Evolutionary conservation across 2,888 invertebrate species (phyloP), one percentile per base, ranked within the genome.

Genomic region (Andrena hattorfiana): DNA sequence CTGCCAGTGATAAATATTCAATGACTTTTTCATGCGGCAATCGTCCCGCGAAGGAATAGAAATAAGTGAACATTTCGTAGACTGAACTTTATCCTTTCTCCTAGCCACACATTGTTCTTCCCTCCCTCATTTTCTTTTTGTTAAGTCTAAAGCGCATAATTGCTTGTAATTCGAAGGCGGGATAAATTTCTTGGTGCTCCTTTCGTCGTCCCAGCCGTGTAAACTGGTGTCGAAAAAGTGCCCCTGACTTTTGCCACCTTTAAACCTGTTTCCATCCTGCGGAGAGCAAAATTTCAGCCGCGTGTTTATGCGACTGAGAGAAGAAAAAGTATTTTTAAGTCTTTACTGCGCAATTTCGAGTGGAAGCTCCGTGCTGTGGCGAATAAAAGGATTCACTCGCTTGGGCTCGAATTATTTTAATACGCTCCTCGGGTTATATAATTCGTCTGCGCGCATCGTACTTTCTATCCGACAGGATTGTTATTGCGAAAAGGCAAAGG

Each of bases 1-100:
- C 56, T 10, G 13, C 42, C 5, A 6, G 42, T 20, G 59, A 62
- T 71, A 71, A 71, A 71, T 71, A 71, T 71, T 62, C 59, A 71
- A 49, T 7, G 16, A 49, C 1, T 16, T 56, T 60, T 30, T 16
- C 23, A 16, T 23, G 6, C 8, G 7, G 16, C 13, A 6, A 48
- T 7, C 16, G 20, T n/a, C 30, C 60, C 28, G 26, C n/a, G 23
- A 2, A 23, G 7, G 4, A n/a, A 30, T 13, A 48, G 30, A 7
- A 23, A 59, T 13, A 48, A 59, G 42, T 23, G 35, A 7, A 28
- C 8, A 26, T 28, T 28, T 28, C 56, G 54, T 69, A 69, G 35
- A 30, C 54, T 2, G 54, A 4, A 42, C 42, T 42, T 5, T 16
- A 42, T 42, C 42, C 42, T 42, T 16, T 42, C 42, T 16, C 42